These are phyloP conservation scores for Melanogrammus aeglefinus DNA, from an alignment of 2,797 vertebrate genomes.

Conservation along the genomic window DNA sequence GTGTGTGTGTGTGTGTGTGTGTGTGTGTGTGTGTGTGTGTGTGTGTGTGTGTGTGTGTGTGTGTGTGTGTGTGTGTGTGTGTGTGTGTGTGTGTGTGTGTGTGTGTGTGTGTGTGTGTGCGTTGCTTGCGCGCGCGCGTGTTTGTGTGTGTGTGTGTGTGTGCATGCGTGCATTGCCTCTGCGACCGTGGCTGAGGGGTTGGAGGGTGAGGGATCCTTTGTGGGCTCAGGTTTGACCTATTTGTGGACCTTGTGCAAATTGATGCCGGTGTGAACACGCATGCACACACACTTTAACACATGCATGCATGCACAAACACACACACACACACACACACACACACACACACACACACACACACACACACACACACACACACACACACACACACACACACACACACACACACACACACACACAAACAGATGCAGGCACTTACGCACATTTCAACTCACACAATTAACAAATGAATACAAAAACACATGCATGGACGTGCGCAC, in stretches of 20 bases:
- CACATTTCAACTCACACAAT: slow-evolving; percentile 22
- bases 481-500: background rate
- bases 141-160: background rate
- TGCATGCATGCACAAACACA: background rate
- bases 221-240: slow-evolving; percentile 28
- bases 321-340: background rate
- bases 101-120: too few relatives aligned
- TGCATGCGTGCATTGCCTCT: background rate
- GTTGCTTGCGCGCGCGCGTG: too few relatives aligned
- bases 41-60: background rate
- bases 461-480: background rate
- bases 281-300: background rate
- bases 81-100: slow-evolving; percentile 1
- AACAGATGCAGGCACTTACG: slow-evolving; percentile 24
- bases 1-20: background rate
- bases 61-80: background rate
- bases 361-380: background rate
- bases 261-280: background rate
- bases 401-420: slow-evolving; percentile 2
- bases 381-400: background rate
- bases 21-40: background rate
- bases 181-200: background rate
- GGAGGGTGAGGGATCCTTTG: slow-evolving; percentile 20
- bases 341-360: background rate
- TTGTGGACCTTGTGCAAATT: slow-evolving; percentile 14